phyloP scores from a whole-genome alignment of 2,113 vertebrate species.

The Calonectris borealis region DNA sequence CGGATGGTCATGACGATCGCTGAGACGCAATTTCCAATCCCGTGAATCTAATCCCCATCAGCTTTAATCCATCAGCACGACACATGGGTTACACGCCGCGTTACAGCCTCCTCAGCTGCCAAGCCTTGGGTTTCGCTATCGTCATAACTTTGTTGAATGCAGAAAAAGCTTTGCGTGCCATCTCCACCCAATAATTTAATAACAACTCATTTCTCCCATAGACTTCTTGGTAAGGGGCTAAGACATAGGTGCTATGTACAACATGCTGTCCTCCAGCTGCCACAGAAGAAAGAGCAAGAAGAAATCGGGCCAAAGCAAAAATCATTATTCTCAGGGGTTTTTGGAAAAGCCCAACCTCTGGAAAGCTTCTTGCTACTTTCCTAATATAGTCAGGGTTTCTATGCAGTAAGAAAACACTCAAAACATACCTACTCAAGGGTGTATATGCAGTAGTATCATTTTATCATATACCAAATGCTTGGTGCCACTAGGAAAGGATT shows the following conservation, averaged over 20 bases:
- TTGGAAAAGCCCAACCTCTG: not conserved
- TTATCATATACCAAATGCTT: not conserved
- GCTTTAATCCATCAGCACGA: not conserved
- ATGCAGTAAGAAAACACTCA: not conserved
- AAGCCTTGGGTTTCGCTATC: not conserved
- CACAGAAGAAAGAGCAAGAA: not conserved
- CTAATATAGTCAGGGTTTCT: not conserved
- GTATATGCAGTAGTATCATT: not conserved
- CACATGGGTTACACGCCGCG: not conserved
- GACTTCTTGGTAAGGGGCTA: not conserved
- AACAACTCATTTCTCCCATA: not conserved
- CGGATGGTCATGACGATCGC: not conserved
- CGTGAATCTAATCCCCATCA: not conserved
- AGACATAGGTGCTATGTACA: not conserved
- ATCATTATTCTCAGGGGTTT: not conserved
- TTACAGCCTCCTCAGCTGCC: not conserved
- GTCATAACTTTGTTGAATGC: not conserved
- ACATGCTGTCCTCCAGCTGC: not conserved
- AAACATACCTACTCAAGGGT: not conserved
- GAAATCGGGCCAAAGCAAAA: not conserved
- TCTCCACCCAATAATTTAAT: not conserved
- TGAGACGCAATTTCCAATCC: not conserved
- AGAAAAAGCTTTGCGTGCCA: not conserved
- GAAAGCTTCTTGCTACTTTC: not conserved
- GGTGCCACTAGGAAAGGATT: not conserved